Evolutionary conservation across 23 tunicate genomes (phyloP).

Genomic region (Halocynthia roretzi): DNA sequence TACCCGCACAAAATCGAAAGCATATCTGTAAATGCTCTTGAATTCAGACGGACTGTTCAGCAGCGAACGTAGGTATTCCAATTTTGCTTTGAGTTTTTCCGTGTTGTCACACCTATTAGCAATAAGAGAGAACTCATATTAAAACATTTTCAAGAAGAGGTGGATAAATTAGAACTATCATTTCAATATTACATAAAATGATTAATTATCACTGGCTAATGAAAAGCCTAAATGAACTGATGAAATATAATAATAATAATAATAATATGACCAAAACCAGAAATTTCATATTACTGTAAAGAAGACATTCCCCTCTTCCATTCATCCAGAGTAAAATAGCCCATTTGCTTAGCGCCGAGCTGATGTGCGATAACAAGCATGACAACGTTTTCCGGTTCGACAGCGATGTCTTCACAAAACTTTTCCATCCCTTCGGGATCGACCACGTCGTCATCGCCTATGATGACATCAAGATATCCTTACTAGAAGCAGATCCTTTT

Average conservation of each 20-base stretch:
- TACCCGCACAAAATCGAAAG: constrained; percentile 69
- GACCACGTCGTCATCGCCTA: constrained; percentile 28
- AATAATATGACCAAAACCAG: neutral
- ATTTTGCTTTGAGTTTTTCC: constrained; percentile 28
- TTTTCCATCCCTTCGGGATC: constrained; percentile 62
- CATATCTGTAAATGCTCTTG: constrained; percentile 57
- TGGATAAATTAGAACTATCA: neutral
- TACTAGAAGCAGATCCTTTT: neutral
- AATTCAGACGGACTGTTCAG: constrained; percentile 44
- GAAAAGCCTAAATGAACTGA: no score
- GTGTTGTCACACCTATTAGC: constrained; percentile 46
- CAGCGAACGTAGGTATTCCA: constrained; percentile 27
- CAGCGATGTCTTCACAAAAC: constrained; percentile 36
- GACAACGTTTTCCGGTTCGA: constrained; percentile 56
- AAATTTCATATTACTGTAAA: constrained; percentile 26
- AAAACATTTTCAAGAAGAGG: neutral
- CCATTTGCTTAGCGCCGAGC: constrained; percentile 55
- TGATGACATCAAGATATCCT: neutral
- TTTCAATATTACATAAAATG: neutral
- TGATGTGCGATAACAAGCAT: constrained; percentile 58
- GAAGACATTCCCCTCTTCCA: constrained; percentile 61
- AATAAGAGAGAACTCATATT: neutral
- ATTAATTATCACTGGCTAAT: neutral
- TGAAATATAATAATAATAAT: no score
- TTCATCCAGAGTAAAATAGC: constrained; percentile 46